A percentile compares a stretch with the other conserved stretches of the same genome.
Conservation (phyloP, 1,140 invertebrate species). For the Leptinotarsa undecemlineata region DNA sequence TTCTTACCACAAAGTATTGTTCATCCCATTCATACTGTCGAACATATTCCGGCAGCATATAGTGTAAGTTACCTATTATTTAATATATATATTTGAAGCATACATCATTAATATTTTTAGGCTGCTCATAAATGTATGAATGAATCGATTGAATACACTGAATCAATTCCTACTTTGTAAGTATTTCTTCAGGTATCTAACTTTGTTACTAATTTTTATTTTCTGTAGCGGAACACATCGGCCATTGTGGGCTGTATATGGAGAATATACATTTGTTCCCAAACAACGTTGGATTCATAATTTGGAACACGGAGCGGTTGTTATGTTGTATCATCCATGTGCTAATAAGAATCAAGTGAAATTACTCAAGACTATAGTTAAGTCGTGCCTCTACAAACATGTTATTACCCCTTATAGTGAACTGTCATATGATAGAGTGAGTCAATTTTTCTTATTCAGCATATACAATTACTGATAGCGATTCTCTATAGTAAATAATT, state of each 20-base stretch:
- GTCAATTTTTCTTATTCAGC: constrained; percentile 30
- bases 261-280: constrained; percentile 81
- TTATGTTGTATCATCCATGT: constrained; percentile 89
- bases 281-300: constrained; percentile 83
- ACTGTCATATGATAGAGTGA: constrained; percentile 66
- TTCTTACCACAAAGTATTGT: constrained; percentile 57
- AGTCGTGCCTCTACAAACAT: constrained; percentile 75
- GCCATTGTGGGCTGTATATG: constrained; percentile 80
- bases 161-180: constrained; percentile 69
- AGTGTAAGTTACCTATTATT: constrained; percentile 55
- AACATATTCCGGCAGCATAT: constrained; percentile 65
- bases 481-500: too few species aligned
- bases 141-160: constrained; percentile 67
- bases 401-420: constrained; percentile 77
- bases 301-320: constrained; percentile 83
- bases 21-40: constrained; percentile 61
- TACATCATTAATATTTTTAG: constrained; percentile 54
- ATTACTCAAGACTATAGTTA: constrained; percentile 66
- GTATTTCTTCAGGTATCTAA: constrained; percentile 41
- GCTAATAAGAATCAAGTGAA: constrained; percentile 70
- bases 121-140: constrained; percentile 73
- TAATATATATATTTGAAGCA: background rate
- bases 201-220: background rate
- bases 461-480: too few species aligned
- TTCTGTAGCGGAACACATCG: constrained; percentile 75